Percentiles rank a stretch among this genome's conserved stretches.
Conservation (phyloP, 2,797 vertebrate species). For the Phrynocephalus forsythii region DNA sequence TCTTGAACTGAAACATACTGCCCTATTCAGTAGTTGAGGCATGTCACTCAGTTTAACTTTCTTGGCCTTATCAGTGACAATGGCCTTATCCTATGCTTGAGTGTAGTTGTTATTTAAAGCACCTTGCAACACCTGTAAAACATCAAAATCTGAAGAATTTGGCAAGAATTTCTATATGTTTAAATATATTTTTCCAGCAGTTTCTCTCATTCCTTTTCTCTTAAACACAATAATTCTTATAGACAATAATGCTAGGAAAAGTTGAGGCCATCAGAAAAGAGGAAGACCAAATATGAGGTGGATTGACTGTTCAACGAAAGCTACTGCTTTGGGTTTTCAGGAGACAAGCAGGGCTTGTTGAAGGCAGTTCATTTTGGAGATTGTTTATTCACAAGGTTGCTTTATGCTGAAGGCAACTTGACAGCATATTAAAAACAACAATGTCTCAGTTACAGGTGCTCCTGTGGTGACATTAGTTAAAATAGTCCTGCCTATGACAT, state of each 20-base stretch:
- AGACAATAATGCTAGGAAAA: no score
- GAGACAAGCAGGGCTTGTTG: no score
- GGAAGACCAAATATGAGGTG: no score
- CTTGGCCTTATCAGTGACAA: not conserved
- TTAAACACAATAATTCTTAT: not conserved
- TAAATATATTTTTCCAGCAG: no score
- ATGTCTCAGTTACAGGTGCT: not conserved
- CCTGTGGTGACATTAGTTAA: not conserved
- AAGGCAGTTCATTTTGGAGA: no score
- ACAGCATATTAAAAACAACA: not conserved
- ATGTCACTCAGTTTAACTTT: not conserved
- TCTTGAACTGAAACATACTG: constrained; percentile 5
- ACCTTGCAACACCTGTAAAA: not conserved
- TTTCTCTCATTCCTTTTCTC: not conserved
- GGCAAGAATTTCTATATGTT: no score
- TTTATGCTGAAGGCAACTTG: no score
- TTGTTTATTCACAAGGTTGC: no score
- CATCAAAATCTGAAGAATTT: not conserved
- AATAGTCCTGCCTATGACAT: not conserved
- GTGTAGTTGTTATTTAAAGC: not conserved
- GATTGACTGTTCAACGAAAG: no score
- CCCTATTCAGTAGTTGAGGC: not conserved
- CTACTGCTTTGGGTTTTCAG: no score
- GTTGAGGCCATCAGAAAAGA: no score
- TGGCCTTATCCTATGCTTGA: not conserved